These are phyloP conservation scores for Ecliptopera silaceata DNA, from an alignment of 2,888 invertebrate genomes.

Conservation along the genomic window DNA sequence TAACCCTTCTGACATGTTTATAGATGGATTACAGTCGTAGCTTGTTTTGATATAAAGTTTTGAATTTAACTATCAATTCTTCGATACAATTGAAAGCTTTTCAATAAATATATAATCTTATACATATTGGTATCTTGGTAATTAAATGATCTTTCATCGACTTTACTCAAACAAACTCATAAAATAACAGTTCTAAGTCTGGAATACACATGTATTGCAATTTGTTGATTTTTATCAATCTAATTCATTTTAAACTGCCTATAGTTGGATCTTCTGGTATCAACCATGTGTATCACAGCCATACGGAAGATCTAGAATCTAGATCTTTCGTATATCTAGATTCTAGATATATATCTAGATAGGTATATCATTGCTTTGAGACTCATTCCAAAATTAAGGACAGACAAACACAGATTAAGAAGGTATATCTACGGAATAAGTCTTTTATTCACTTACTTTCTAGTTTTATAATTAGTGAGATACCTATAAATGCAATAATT, in stretches of 20 bases:
- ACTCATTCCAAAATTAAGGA: conserved; percentile 65
- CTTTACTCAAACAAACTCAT: conserved; percentile 32
- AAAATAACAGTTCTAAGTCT: conserved; percentile 34
- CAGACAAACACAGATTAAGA: conserved; percentile 63
- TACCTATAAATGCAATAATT: conserved; percentile 83
- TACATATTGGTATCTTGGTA: too few species aligned
- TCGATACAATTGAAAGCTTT: too few species aligned
- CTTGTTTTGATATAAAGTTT: too few species aligned
- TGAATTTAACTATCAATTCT: too few species aligned
- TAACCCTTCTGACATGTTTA: too few species aligned
- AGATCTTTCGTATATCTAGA: too few species aligned
- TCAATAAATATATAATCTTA: too few species aligned
- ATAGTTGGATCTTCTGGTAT: background rate
- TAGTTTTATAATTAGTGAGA: conserved; percentile 80
- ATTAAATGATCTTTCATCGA: too few species aligned
- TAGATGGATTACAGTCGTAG: too few species aligned
- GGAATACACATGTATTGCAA: background rate
- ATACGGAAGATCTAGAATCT: conserved; percentile 46
- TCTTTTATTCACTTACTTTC: conserved; percentile 76
- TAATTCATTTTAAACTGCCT: too few species aligned
- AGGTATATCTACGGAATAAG: conserved; percentile 75
- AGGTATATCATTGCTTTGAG: conserved; percentile 53
- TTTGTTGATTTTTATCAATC: too few species aligned
- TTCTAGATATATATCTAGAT: conserved; percentile 4
- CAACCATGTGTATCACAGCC: background rate